Conservation (phyloP, 2,888 invertebrate species). For the Callosobruchus maculatus region DNA sequence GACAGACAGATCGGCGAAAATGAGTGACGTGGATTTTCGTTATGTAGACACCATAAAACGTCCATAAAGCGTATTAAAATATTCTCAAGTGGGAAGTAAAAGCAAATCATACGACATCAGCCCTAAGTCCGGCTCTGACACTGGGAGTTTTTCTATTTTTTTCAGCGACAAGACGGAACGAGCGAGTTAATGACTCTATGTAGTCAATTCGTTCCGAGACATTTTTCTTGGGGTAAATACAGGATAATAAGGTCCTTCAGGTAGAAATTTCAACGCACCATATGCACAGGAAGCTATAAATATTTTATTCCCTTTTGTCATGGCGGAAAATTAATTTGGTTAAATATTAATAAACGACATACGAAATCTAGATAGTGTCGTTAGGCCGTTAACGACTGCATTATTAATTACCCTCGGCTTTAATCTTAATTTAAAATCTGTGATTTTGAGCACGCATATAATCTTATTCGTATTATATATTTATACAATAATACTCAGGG, state of each 20-base stretch:
- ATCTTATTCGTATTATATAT: not conserved
- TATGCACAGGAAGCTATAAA: slow-evolving; percentile 44
- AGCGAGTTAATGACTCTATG: slow-evolving; percentile 25
- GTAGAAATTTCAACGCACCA: slow-evolving; percentile 40
- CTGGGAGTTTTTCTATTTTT: slow-evolving; percentile 5
- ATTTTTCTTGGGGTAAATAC: slow-evolving; percentile 22
- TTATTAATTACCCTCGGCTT: slow-evolving; percentile 43
- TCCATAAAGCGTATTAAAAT: too few species aligned
- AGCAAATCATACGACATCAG: too few species aligned
- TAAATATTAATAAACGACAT: slow-evolving; percentile 50
- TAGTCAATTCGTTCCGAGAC: slow-evolving; percentile 11
- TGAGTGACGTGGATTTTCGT: too few species aligned
- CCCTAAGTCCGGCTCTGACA: not conserved
- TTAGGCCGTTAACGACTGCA: slow-evolving; percentile 46
- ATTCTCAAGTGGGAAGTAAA: too few species aligned
- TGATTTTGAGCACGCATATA: slow-evolving; percentile 37
- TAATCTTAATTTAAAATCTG: slow-evolving; percentile 48
- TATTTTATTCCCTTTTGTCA: slow-evolving; percentile 44
- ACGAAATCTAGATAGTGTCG: slow-evolving; percentile 47
- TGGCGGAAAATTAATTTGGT: slow-evolving; percentile 43
- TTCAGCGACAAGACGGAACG: slow-evolving; percentile 20
- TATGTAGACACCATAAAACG: too few species aligned
- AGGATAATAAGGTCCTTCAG: slow-evolving; percentile 29
- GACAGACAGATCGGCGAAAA: too few species aligned
- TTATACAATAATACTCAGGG: not conserved